phyloP scores from a whole-genome alignment of 2,888 invertebrate species.

The Vannuccia rotundouncinata region DNA sequence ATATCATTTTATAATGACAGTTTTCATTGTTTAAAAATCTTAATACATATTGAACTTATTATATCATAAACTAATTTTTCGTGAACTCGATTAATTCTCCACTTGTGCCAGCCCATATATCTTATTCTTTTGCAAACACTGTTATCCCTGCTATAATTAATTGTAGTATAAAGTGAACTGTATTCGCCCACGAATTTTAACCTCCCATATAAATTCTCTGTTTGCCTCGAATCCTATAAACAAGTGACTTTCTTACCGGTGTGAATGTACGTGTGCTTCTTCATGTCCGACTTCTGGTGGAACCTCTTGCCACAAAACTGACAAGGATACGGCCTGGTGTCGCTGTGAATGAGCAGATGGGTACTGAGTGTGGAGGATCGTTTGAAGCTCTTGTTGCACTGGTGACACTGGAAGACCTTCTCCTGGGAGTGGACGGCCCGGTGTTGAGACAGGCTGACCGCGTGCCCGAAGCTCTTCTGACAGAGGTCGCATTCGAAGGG shows the following conservation, averaged over 20 bases:
- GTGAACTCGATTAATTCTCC: no score
- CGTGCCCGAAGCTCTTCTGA: constrained; percentile 95
- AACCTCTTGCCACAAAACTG: constrained; percentile 96
- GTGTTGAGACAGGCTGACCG: constrained; percentile 89
- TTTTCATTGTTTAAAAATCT: no score
- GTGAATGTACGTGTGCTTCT: constrained; percentile 79
- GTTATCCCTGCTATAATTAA: no score
- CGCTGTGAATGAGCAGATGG: constrained; percentile 91
- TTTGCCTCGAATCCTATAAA: no score
- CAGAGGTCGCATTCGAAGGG: constrained; percentile 93
- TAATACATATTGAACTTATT: no score
- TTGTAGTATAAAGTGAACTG: no score
- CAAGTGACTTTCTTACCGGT: constrained; percentile 65
- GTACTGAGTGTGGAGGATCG: constrained; percentile 91
- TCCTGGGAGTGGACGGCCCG: constrained; percentile 64
- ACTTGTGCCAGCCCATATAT: no score
- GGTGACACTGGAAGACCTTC: constrained; percentile 70
- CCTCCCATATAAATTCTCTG: no score
- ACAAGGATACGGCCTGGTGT: constrained; percentile 92
- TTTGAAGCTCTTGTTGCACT: constrained; percentile 93
- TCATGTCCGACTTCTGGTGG: constrained; percentile 99
- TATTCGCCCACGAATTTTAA: no score
- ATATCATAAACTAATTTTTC: no score
- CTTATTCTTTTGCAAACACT: no score
- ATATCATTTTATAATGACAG: no score